These are phyloP conservation scores for Pipra filicauda DNA, from an alignment of 2,113 vertebrate genomes.

Conservation along the genomic window DNA sequence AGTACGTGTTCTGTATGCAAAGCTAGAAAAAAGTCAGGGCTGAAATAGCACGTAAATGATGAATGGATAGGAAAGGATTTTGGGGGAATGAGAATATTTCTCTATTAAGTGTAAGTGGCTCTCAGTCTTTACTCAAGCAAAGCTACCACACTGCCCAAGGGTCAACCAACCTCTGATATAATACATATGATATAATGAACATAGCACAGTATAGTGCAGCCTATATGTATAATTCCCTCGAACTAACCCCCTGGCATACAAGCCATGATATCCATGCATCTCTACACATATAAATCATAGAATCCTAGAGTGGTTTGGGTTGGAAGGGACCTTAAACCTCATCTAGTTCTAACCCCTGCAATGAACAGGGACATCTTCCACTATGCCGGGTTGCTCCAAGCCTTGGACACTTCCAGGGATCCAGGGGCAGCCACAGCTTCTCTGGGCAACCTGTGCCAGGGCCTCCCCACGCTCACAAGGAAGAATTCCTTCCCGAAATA, in stretches of 20 bases:
- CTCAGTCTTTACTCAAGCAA: neutral
- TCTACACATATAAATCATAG: too few relatives aligned
- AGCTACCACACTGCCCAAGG: too few relatives aligned
- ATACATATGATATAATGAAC: neutral
- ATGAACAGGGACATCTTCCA: neutral
- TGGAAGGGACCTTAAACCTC: neutral
- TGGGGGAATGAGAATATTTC: neutral
- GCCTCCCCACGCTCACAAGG: accelerated
- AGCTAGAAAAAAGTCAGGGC: neutral
- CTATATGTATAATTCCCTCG: accelerated
- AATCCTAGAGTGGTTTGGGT: neutral
- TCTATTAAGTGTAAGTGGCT: neutral
- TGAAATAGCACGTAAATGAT: neutral
- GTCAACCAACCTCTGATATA: neutral
- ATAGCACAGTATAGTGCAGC: accelerated
- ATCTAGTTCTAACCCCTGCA: neutral
- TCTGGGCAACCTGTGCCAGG: neutral
- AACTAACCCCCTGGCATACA: too few relatives aligned
- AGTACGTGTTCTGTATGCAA: neutral
- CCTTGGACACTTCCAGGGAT: neutral
- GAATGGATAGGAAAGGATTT: neutral
- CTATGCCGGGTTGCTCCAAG: accelerated
- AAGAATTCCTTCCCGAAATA: neutral
- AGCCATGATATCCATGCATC: neutral
- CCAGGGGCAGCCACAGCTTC: neutral